Percentiles rank a stretch among this genome's conserved stretches.
phyloP scores from a whole-genome alignment of 2,113 vertebrate genomes.

The Boulengeromyrus knoepffleri region DNA sequence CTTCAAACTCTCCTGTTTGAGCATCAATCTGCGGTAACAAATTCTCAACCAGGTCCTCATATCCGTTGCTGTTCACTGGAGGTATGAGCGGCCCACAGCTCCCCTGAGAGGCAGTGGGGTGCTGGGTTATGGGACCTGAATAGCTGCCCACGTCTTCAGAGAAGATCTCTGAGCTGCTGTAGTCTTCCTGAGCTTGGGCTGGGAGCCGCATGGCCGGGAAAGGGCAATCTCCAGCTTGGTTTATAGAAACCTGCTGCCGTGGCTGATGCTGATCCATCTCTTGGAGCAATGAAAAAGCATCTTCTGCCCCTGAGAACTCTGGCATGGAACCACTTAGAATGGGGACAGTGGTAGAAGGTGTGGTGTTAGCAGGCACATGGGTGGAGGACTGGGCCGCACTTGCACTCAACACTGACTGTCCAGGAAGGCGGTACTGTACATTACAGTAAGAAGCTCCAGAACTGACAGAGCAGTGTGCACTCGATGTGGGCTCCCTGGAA shows the following conservation, averaged over 20 bases:
- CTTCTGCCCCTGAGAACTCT: conserved; percentile 69
- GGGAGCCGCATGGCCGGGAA: conserved; percentile 74
- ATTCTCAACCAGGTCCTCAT: conserved; percentile 75
- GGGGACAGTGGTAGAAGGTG: conserved; percentile 45
- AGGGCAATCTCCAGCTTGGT: conserved; percentile 72
- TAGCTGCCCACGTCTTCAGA: conserved; percentile 73
- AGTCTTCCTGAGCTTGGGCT: conserved; percentile 76
- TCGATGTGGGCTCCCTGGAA: conserved; percentile 60
- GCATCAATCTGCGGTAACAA: conserved; percentile 70
- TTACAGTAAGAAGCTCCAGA: conserved; percentile 63
- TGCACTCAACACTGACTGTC: conserved; percentile 65
- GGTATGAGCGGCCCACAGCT: conserved; percentile 32
- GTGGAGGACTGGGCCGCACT: conserved; percentile 68
- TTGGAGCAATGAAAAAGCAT: conserved; percentile 72
- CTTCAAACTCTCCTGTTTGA: conserved; percentile 74
- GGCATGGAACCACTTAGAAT: conserved; percentile 50
- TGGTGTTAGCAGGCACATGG: conserved; percentile 60
- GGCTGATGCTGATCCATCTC: conserved; percentile 64
- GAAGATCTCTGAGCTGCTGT: conserved; percentile 78
- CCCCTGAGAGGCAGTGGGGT: conserved; percentile 43
- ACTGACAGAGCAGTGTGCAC: conserved; percentile 76
- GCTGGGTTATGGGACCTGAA: conserved; percentile 45
- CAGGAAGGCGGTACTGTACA: conserved; percentile 79
- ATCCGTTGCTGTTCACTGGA: conserved; percentile 65
- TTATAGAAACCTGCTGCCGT: conserved; percentile 46